Evolutionary conservation across 2,888 invertebrate species (phyloP), one percentile per base, ranked within the genome.

Genomic region (Buathra laborator): DNA sequence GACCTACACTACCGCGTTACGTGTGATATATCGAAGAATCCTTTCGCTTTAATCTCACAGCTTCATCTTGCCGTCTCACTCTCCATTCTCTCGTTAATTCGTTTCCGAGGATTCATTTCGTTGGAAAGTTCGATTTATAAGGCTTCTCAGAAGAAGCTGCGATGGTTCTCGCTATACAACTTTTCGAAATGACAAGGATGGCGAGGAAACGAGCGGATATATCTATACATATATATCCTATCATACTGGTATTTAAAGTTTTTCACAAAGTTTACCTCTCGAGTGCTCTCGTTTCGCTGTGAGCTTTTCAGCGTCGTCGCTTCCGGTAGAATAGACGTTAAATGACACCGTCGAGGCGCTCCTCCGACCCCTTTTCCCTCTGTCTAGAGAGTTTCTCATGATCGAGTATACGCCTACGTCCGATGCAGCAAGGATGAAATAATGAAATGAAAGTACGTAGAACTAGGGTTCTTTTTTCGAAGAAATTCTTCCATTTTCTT

Each of bases 111-210:
- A 77, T 77, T 84, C 74, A 81, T 84, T 81, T 78, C 84, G 53
- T 16, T 84, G 64, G 56, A 77, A 78, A 74, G 81, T 70, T 78
- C 84, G 51, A 84, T 81, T 84, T 78, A 81, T 75, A 84, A 77
- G 78, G 53, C 53, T 84, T 78, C 37, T 51, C 46, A 59, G 70
- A 74, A 70, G 53, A 84, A 32, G 56, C 19, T 74, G 29, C 29
- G 59, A 62, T 71, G 62, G 67, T 24, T 71, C 72, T 56, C 14
- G 43, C 43, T 80, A 48, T 76, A 48, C 44, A 46, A 32, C 56
- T 66, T 74, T 75, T 84, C 67, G 53, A 46, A 83, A 79, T 72
- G 48, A 44, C 37, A 48, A 16, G 56, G 37, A 68, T 70, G 32
- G 64, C 14, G 24, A n/a, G 32, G 14, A 29, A 59, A 24, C 24